Base-by-base conservation (phyloP, 2,113 vertebrate genomes). In the Helogale parvula region DNA sequence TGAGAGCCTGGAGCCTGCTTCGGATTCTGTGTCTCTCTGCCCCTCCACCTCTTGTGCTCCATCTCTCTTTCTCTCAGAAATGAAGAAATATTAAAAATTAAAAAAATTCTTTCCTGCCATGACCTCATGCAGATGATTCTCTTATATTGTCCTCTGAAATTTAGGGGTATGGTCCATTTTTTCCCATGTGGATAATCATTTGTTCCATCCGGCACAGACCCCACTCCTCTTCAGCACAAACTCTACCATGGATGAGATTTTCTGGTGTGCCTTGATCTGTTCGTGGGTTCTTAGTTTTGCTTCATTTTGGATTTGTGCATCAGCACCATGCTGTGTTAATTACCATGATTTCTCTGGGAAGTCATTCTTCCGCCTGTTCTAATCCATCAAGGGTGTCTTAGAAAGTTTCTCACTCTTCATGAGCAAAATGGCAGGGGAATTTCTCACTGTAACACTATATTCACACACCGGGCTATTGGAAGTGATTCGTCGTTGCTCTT, bases 371-470 rank as follows among this genome's bases (percentile, higher is more conserved):
- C 3, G 5, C 38, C n/a, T 68, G 13, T 60, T 65, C 74, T 50
- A 5, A 31, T 83, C 79, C 41, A 41, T 83, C 23, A 84, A 14
- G 66, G 86, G 29, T 84, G 15, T 91, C 65, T 97, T 91, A 29
- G 65, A 38, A 95, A 88, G 47, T 72, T 71, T 93, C 74, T 82
- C 90, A 54, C 41, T 90, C 66, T 94, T 96, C 57, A 10, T 96
- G 87, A 33, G 82, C 65, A 88, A 83, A 93, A 45, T 60, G 35
- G 25, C 23, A 60, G 57, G 66, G 82, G 33, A 35, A 33, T 50
- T 81, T 25, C 81, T 54, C 1, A 13, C 27, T 80, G 3, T 57
- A 63, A 71, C 15, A 38, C 17, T 63, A 10, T 5, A 66, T 83
- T 92, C 72, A 35, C 41, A 45, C 66, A 33, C 90, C 86, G 6